phyloP scores from a whole-genome alignment of 2,888 invertebrate genomes.

The Limnephilus lunatus region DNA sequence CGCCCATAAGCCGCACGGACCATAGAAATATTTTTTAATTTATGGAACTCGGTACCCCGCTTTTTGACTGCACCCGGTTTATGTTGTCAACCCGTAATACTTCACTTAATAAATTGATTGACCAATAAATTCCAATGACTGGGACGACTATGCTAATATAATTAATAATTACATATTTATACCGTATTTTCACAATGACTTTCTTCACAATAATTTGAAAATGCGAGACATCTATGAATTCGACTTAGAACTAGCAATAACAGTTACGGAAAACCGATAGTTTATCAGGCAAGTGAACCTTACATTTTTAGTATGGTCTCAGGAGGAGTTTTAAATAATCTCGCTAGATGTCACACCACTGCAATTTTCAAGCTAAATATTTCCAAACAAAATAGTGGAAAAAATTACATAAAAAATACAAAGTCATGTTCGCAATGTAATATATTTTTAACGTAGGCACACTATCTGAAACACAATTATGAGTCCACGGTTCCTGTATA shows the following conservation, averaged over 20 bases:
- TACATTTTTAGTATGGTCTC: not conserved
- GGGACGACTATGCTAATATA: not conserved
- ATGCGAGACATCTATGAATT: not conserved
- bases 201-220: not conserved
- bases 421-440: too few relatives aligned
- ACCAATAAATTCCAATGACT: too few relatives aligned
- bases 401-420: too few relatives aligned
- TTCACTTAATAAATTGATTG: too few relatives aligned
- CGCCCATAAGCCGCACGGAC: too few relatives aligned
- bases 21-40: too few relatives aligned
- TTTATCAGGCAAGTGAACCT: too few relatives aligned
- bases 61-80: too few relatives aligned
- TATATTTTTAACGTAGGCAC: too few relatives aligned
- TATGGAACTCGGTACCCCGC: too few relatives aligned
- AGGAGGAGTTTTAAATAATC: not conserved
- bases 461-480: not conserved
- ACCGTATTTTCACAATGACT: not conserved
- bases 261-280: not conserved
- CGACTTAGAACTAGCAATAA: not conserved
- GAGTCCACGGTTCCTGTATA: not conserved
- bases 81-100: too few relatives aligned
- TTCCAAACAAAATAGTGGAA: too few relatives aligned
- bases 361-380: not conserved
- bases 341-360: not conserved
- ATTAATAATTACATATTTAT: not conserved